These are phyloP conservation scores for Psittacus erithacus DNA, from an alignment of 2,113 vertebrate species.

Conservation along the genomic window DNA sequence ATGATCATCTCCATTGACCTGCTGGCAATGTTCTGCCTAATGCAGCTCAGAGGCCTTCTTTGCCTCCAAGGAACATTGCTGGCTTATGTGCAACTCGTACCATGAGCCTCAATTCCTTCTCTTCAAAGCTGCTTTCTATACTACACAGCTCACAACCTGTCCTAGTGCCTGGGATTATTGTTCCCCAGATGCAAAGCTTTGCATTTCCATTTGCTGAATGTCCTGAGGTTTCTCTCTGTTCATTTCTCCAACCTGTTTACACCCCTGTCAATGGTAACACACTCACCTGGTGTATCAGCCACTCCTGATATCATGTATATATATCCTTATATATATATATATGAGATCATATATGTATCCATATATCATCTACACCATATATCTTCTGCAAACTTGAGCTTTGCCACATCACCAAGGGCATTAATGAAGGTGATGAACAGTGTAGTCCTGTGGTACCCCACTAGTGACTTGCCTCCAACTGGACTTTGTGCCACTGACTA, in stretches of 20 bases:
- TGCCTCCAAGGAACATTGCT: neutral
- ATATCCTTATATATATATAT: neutral
- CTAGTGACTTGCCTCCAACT: neutral
- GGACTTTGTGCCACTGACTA: neutral
- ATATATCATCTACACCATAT: neutral
- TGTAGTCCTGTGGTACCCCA: neutral
- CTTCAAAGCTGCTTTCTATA: neutral
- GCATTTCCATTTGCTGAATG: neutral
- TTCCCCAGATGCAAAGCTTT: neutral
- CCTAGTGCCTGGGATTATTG: neutral
- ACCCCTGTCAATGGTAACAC: neutral
- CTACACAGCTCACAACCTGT: neutral
- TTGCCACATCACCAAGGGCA: neutral
- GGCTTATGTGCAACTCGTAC: neutral
- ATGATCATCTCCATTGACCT: neutral
- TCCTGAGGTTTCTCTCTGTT: neutral
- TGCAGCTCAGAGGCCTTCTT: neutral
- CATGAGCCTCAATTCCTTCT: neutral
- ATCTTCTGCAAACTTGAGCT: neutral
- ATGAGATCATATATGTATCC: neutral
- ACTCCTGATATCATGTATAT: neutral
- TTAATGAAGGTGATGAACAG: neutral
- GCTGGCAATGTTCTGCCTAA: neutral
- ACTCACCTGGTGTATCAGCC: neutral
- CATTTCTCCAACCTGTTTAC: neutral